phyloP scores from a whole-genome alignment of 2,113 vertebrate genomes.

The Herpailurus yagouaroundi region DNA sequence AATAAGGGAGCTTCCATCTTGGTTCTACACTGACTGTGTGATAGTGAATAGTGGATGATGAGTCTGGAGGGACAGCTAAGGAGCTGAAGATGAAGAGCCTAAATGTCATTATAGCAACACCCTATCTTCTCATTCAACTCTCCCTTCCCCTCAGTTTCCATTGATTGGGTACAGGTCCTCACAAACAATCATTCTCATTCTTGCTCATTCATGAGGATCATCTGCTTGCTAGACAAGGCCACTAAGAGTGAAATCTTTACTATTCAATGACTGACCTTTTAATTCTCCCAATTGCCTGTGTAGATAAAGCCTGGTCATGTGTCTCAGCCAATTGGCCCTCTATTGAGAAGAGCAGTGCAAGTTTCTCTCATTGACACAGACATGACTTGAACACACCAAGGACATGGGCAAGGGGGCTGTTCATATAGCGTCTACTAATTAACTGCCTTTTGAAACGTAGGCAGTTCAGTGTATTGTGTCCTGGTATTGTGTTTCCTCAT shows the following conservation, averaged over 20 bases:
- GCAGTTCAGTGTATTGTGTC: conserved; percentile 39
- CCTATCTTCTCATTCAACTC: not conserved
- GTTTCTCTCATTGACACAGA: conserved; percentile 30
- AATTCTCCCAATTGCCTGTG: conserved; percentile 70
- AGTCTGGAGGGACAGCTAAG: not conserved
- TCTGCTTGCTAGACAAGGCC: conserved; percentile 59
- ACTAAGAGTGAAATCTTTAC: conserved; percentile 70
- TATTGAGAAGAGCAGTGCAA: conserved; percentile 15
- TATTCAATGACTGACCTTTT: conserved; percentile 74
- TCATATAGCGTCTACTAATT: conserved; percentile 64
- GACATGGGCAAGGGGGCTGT: not conserved
- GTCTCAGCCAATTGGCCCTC: conserved; percentile 47
- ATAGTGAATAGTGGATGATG: not conserved
- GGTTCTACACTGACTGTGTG: not conserved
- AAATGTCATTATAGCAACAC: not conserved
- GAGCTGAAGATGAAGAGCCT: not conserved
- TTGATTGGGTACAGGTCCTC: conserved; percentile 24
- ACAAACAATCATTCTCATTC: conserved; percentile 59
- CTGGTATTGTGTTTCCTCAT: conserved; percentile 75
- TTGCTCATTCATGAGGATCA: conserved; percentile 72
- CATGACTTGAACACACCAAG: not conserved
- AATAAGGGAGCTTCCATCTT: not conserved
- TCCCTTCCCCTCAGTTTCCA: not conserved
- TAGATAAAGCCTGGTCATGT: conserved; percentile 69
- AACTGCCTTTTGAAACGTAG: conserved; percentile 66